Percentiles rank a stretch among this genome's conserved stretches.
Conservation (phyloP, 1,140 invertebrate genomes). For the Drosophila littoralis region DNA sequence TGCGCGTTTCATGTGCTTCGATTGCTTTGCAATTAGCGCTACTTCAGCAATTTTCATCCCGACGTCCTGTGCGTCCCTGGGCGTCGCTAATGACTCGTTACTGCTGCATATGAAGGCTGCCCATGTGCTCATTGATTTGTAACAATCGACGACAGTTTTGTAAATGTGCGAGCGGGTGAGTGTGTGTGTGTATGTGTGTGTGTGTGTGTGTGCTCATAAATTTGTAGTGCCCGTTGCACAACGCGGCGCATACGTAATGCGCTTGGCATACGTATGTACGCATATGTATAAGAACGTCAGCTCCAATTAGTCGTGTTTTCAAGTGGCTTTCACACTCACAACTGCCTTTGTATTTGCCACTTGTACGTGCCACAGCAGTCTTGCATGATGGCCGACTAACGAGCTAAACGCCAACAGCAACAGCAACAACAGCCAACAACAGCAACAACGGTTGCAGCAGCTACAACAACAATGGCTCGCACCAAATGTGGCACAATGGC, state of each 20-base stretch:
- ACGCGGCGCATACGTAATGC: conserved; percentile 71
- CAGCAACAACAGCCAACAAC: conserved; percentile 20
- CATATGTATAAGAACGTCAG: conserved; percentile 54
- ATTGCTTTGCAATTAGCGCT: conserved; percentile 81
- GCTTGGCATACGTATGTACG: conserved; percentile 16
- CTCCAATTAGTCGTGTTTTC: conserved; percentile 77
- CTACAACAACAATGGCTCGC: conserved; percentile 13
- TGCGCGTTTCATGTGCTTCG: conserved; percentile 62
- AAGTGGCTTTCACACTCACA: conserved; percentile 62
- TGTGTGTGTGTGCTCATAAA: conserved; percentile 52
- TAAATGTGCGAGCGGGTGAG: conserved; percentile 35
- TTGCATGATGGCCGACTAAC: conserved; percentile 57
- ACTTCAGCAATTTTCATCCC: conserved; percentile 65
- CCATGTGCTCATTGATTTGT: conserved; percentile 47
- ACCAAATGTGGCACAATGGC: conserved; percentile 16
- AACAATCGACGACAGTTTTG: conserved; percentile 71
- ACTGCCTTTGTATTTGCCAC: conserved; percentile 53
- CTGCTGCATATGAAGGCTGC: conserved; percentile 49
- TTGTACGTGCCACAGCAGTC: conserved; percentile 50
- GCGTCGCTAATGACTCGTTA: conserved; percentile 57
- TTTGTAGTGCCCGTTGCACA: conserved; percentile 54
- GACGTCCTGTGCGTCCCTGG: not conserved
- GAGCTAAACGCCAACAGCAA: conserved; percentile 48
- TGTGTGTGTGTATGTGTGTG: conserved; percentile 10
- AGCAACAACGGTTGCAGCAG: conserved; percentile 17